Evolutionary conservation across 2,113 vertebrate species (phyloP), one percentile per base, ranked within the genome.

Genomic region (Sinocyclocheilus anophthalmus): DNA sequence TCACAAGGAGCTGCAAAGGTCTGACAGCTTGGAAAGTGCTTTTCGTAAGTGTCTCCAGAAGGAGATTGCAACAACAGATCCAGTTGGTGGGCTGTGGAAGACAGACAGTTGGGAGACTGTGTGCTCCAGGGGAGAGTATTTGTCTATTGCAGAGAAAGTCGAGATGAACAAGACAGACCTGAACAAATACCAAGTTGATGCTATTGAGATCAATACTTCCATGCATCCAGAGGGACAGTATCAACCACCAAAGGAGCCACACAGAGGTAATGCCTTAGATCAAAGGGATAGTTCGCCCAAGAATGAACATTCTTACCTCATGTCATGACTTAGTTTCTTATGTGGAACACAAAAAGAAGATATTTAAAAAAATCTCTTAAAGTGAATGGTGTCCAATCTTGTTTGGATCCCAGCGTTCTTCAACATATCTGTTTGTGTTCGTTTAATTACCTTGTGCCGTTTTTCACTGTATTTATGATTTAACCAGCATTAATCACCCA

Each of bases 131-230:
- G 89, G 89, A 53, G 92, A 87, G 14, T 26, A 78, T 22, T 89
- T 95, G 83, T 93, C 94, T 0, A 84, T 95, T 76, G 94, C 95
- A 0, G 95, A 98, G 75, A 94, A 83, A 0, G 94, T 96, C 20
- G 96, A 95, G 89, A 94, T 91, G 90, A 98, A 97, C 90, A 95
- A 96, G 50, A 92, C 91, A 83, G 89, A 94, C 67, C 92, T 90
- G 3, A 89, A 89, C 37, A 92, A 91, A 83, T 88, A 90, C 33
- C 89, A 90, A 67, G 90, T 89, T 45, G 89, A 88, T 80, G 83
- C 65, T 45, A 42, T 13, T 83, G 91, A 65, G 88, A 83, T n/a
- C 5, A 79, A 57, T 78, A 83, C 84, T 84, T 57, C 86, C 10
- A 85, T 75, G 79, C 65, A 16, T 50, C 37, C 80, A 76, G 75